Conservation (phyloP, 2,888 invertebrate species). For the Volucella bombylans region DNA sequence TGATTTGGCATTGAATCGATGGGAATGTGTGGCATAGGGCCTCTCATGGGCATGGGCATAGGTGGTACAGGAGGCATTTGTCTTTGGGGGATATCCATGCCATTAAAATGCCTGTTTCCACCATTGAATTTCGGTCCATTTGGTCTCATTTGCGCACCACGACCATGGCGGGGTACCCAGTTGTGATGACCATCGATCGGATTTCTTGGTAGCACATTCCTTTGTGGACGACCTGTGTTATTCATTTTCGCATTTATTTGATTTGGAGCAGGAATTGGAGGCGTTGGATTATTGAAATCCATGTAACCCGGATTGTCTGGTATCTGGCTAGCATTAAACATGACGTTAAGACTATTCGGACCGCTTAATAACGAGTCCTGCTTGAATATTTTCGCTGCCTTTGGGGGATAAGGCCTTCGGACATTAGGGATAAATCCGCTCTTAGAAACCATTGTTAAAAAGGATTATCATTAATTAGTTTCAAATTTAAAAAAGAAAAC, state of each 20-base stretch:
- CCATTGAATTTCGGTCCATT: constrained; percentile 49
- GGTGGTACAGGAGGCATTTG: constrained; percentile 76
- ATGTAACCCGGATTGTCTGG: constrained; percentile 82
- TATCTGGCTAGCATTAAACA: constrained; percentile 81
- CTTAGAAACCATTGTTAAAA: constrained; percentile 63
- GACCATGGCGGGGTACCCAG: constrained; percentile 61
- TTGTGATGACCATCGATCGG: constrained; percentile 56
- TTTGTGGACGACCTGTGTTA: constrained; percentile 45
- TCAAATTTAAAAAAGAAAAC: constrained; percentile 8
- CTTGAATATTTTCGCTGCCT: constrained; percentile 62
- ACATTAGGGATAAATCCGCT: constrained; percentile 62
- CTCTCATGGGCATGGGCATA: constrained; percentile 75
- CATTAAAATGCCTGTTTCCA: constrained; percentile 55
- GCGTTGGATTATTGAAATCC: constrained; percentile 81
- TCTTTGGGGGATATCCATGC: constrained; percentile 68
- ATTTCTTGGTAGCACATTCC: constrained; percentile 76
- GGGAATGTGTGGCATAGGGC: constrained; percentile 70
- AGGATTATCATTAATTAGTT: constrained; percentile 30
- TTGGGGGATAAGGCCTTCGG: constrained; percentile 48
- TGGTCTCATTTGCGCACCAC: constrained; percentile 41
- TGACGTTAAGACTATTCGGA: constrained; percentile 75
- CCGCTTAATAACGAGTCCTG: constrained; percentile 56
- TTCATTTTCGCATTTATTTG: constrained; percentile 44
- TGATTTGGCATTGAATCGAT: constrained; percentile 70
- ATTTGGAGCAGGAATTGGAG: constrained; percentile 74